These are phyloP conservation scores for Chloroceryle aenea DNA, from an alignment of 2,113 vertebrate genomes.

Conservation along the genomic window DNA sequence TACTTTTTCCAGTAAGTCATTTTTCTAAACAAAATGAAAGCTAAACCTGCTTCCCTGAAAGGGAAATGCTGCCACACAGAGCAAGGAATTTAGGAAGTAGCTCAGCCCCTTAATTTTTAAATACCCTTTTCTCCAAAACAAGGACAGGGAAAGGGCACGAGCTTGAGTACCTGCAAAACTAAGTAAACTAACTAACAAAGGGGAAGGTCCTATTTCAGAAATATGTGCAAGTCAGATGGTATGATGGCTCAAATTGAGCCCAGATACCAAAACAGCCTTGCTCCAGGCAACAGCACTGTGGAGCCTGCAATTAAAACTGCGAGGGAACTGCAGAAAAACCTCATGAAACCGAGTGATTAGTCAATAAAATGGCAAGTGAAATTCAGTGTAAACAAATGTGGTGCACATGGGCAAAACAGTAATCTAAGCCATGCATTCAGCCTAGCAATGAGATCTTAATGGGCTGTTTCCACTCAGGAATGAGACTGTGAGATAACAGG, in stretches of 20 bases:
- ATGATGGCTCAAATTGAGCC: not conserved
- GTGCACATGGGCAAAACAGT: conserved; percentile 20
- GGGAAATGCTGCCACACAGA: not conserved
- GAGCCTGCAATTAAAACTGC: not conserved
- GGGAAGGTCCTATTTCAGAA: not conserved
- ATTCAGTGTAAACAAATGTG: conserved; percentile 36
- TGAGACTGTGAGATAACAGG: not conserved
- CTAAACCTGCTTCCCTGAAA: not conserved
- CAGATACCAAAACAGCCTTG: not conserved
- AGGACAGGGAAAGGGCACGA: not conserved
- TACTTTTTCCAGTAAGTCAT: not conserved
- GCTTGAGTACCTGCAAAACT: not conserved
- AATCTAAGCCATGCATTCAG: not conserved
- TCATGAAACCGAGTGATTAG: conserved; percentile 23
- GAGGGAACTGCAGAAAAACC: not conserved
- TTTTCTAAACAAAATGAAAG: not conserved
- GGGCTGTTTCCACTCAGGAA: conserved; percentile 15
- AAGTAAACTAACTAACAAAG: not conserved
- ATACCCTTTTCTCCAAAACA: not conserved
- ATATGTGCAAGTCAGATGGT: not conserved
- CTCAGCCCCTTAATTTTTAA: not conserved
- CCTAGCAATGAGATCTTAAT: conserved; percentile 37
- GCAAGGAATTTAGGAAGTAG: not conserved
- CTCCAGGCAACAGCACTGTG: not conserved
- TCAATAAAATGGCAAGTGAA: conserved; percentile 48